Base-by-base conservation (phyloP, 2,888 invertebrate species). In the Erannis defoliaria region DNA sequence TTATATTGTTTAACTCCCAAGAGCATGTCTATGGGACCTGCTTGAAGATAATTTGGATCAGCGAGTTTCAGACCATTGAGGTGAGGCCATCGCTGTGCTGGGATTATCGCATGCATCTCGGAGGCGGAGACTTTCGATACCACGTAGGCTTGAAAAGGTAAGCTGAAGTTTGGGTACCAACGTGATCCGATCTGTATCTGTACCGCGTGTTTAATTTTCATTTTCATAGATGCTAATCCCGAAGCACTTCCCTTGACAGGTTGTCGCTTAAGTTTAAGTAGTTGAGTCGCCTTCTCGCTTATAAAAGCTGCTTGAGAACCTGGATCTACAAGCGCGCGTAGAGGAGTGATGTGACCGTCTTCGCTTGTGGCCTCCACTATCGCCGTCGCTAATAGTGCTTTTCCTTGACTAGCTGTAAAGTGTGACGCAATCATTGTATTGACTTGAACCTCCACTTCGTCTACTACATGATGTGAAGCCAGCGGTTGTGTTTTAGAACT, bases 251-350 rank as follows among this genome's bases (percentile, higher is more conserved):
- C 64, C 5, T 59, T 64, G 0, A 53, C 54, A 3, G 68, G 26
- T 6, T 21, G 21, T 21, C 37, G 46, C 8, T 56, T 40, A 1
- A 59, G 37, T 18, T 67, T 62, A 9, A 67, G 55, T 3, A 58
- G 21, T 35, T 66, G 66, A 37, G 70, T 35, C 14, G 67, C 71
- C 29, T 50, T 64, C 37, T 71, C 67, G 26, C 66, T 68, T 2
- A 72, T 66, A 46, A 72, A 72, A 6, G 45, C 26, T 8, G 66
- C 71, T 66, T 67, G 49, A 14, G 72, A 74, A n/a, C 73, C 74
- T 53, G 55, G 62, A 45, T 74, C 74, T 12, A 74, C 63, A 6
- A 73, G 49, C n/a, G 70, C 70, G 1, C 71, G 68, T 6, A 74
- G 55, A 21, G 56, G 19, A 23, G 53, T 69, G 16, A 45, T 67